Base-by-base conservation (phyloP, 2,888 invertebrate species). In the Shargacucullia verbasci region DNA sequence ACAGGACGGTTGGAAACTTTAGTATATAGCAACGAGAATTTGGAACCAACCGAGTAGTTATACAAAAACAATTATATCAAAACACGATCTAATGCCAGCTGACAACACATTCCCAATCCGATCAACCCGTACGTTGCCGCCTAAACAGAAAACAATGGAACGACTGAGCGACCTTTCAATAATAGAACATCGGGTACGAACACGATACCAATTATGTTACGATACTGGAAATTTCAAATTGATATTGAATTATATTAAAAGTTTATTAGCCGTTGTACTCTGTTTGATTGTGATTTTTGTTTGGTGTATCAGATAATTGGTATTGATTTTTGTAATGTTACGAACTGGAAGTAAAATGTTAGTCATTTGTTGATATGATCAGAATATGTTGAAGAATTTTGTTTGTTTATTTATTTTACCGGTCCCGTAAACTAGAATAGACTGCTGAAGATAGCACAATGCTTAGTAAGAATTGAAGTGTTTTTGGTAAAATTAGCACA, bases 201-300 rank as follows among this genome's bases (percentile, higher is more conserved):
- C 73, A 63, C 65, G 73, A 68, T 64, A 73, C 65, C 79, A 78
- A 79, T 80, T 78, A 55, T 29, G 39, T 68, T 61, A 58, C 53
- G 58, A 59, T 66, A 69, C 59, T 68, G 43, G 49, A 59, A 60
- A 72, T 62, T 57, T 66, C 54, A 66, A 72, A 75, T 78, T 61
- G 64, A 59, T 72, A 59, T 62, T 15, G 57, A 75, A 70, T 65
- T 50, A 64, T 57, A 59, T 59, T 66, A 60, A 66, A 61, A 59
- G 62, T 74, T 73, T 67, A 66, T 60, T 64, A 43, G 39, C 53
- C 50, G 48, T 44, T 62, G 50, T 31, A 46, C 12, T 31, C 20
- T 31, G 12, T 60, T 59, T 52, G 35, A 66, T 73, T 70, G 43
- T 66, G 59, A 76, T 69, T 68, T 73, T 70, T 65, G 69, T 76